Conservation (phyloP, 2,888 invertebrate species). For the Aspidiotus destructor region DNA sequence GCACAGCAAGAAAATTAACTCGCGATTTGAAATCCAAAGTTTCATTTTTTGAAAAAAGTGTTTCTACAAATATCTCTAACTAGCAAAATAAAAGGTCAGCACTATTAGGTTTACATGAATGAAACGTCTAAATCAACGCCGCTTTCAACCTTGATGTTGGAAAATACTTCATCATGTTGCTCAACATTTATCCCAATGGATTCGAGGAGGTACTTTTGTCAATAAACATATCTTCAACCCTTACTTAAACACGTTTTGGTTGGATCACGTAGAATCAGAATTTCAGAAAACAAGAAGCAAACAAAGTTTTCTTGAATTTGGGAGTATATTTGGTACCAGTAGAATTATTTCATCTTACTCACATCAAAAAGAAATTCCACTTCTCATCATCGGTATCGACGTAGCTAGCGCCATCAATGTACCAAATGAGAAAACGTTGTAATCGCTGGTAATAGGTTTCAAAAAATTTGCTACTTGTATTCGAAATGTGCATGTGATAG, state of each 20-base stretch:
- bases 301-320: background rate
- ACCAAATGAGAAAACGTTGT: constrained; percentile 88
- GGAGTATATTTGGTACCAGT: background rate
- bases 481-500: constrained; percentile 64
- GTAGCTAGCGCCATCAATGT: constrained; percentile 90
- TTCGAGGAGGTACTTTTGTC: too few relatives aligned
- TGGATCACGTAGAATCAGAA: background rate
- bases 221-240: too few relatives aligned
- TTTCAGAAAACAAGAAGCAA: background rate
- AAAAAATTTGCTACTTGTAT: constrained; percentile 62
- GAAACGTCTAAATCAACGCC: too few relatives aligned
- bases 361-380: constrained; percentile 82
- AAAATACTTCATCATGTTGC: too few relatives aligned
- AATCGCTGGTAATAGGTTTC: constrained; percentile 67
- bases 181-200: too few relatives aligned
- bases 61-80: too few relatives aligned
- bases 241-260: background rate
- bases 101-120: too few relatives aligned
- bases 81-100: too few relatives aligned
- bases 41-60: too few relatives aligned
- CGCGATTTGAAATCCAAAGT: too few relatives aligned
- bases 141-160: too few relatives aligned
- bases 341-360: constrained; percentile 41
- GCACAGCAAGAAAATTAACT: too few relatives aligned
- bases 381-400: constrained; percentile 85